Percentiles rank a stretch among this genome's conserved stretches.
phyloP scores from a whole-genome alignment of 53 echinoderm and acorn worm genomes.

The Temnopleurus reevesii region DNA sequence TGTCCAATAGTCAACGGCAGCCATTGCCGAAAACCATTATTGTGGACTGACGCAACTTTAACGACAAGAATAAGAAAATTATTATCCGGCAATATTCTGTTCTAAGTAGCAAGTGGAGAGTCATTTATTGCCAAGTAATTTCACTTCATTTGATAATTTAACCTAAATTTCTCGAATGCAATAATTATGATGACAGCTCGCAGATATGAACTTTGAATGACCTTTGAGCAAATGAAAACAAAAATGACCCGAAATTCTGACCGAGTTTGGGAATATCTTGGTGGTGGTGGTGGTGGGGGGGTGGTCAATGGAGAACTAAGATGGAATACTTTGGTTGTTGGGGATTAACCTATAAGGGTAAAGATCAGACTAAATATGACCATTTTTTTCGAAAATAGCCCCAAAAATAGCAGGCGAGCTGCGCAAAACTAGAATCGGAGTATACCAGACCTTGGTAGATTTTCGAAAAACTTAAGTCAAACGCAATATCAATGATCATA shows the following conservation, averaged over 20 bases:
- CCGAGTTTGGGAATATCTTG: not conserved
- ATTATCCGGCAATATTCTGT: too few relatives aligned
- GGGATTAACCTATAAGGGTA: not conserved
- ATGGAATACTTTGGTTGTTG: not conserved
- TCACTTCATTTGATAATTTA: not conserved
- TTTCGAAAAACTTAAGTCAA: too few relatives aligned
- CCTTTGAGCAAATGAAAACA: not conserved
- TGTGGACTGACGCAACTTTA: too few relatives aligned
- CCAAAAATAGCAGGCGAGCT: too few relatives aligned
- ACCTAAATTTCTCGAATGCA: not conserved
- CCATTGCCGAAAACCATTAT: too few relatives aligned
- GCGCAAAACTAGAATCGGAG: too few relatives aligned
- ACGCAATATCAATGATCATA: too few relatives aligned
- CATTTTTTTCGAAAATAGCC: too few relatives aligned
- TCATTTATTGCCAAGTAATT: not conserved
- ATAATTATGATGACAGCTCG: not conserved
- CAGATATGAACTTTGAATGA: not conserved
- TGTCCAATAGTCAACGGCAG: too few relatives aligned
- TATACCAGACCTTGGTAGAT: too few relatives aligned
- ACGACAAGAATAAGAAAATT: too few relatives aligned
- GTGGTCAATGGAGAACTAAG: not conserved
- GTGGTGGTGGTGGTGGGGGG: not conserved
- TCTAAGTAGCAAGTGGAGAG: not conserved
- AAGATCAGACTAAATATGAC: not conserved
- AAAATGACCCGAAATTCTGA: conserved; percentile 19